Evolutionary conservation across 2,797 vertebrate species (phyloP).

Genomic region (Pangasius mekongensis): DNA sequence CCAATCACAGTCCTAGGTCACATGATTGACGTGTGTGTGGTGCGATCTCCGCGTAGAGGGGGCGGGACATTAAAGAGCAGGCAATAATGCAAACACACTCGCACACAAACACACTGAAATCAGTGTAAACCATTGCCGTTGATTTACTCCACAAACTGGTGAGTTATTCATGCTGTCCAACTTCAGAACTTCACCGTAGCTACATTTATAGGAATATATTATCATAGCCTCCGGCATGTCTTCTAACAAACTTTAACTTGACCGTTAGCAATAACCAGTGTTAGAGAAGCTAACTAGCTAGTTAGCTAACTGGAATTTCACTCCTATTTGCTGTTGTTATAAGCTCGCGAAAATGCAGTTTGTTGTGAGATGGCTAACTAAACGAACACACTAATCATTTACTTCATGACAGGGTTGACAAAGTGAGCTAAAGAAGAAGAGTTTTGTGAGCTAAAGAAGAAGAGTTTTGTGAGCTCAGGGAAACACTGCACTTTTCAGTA

Average conservation of each 20-base stretch:
- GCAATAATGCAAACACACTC: background rate
- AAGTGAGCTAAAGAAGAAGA: background rate
- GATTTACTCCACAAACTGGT: background rate
- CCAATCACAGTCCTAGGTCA: slow-evolving; percentile 33
- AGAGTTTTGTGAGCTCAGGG: background rate
- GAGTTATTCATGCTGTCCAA: background rate
- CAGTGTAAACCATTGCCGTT: background rate
- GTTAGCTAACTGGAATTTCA: background rate
- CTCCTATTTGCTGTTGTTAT: background rate
- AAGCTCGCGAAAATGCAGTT: background rate
- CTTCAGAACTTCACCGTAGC: background rate
- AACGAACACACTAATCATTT: background rate
- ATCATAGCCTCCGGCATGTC: background rate
- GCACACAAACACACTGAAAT: background rate
- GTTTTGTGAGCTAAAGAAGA: background rate
- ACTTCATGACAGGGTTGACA: background rate
- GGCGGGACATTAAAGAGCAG: slow-evolving; percentile 20
- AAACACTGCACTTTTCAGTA: background rate
- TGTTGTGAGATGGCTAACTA: background rate
- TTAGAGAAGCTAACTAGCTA: background rate
- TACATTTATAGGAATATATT: background rate
- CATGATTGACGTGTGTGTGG: slow-evolving; percentile 26
- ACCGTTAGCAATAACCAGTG: background rate
- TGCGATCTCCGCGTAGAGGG: background rate
- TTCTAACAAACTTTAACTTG: background rate